Base-by-base conservation (phyloP, 2,113 vertebrate genomes). In the Zosterops pallidus region DNA sequence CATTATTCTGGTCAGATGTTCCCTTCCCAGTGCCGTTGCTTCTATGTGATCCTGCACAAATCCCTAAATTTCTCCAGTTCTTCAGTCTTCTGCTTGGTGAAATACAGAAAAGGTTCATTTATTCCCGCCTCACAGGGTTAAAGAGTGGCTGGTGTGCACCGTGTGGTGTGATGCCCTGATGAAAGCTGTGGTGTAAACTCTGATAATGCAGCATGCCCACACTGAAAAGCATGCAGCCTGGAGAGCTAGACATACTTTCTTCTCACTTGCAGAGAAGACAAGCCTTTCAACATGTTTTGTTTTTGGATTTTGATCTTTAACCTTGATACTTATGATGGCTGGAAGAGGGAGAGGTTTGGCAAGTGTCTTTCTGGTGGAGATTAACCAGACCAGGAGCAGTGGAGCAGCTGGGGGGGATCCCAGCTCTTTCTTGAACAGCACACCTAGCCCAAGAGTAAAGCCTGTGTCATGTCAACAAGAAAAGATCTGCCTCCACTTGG, bases 321-420 rank as follows among this genome's bases (percentile, higher is more conserved):
- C 92, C 89, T 93, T 35, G n/a, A 89, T 86, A 44, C 60, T 94
- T 94, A 52, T 0, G 12, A 78, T 68, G 83, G 76, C 21, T 20
- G 14, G 80, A 92, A 84, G 89, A 94, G 65, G 41, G 65, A 93
- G 62, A 89, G 68, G 71, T 52, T 68, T 97, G 93, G 90, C 96
- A 87, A 96, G 78, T 71, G 44, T 86, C 22, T 77, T 78, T 88
- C 81, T 89, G 64, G 77, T 77, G 9, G 96, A 96, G 41, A 96
- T 76, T 94, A 95, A 94, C 52, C 96, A 97, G 96, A 95, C 17
- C 65, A 55, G 63, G 72, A 90, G 52, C 42, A 74, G 62, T 50
- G 80, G 79, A 95, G 83, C 95, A 96, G 94, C 91, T 97, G 91
- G 76, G 93, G 91, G 85, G n/a, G 78, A 95, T 92, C 92, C 86